These are phyloP conservation scores for Cyclophora albipunctata DNA, from an alignment of 2,888 invertebrate species.

Conservation along the genomic window DNA sequence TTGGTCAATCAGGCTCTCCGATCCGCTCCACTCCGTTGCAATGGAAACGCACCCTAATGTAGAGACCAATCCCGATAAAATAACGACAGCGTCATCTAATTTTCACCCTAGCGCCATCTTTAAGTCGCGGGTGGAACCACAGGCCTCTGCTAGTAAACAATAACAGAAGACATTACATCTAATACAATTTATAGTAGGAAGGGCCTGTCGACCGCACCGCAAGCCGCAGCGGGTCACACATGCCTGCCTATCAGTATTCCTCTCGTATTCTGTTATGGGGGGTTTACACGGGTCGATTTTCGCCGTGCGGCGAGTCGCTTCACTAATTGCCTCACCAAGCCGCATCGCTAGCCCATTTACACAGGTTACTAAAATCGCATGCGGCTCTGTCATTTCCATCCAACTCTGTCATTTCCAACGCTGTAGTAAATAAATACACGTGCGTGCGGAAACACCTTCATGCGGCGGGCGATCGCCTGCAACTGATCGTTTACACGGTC, in stretches of 20 bases:
- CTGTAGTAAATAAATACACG: too few species aligned
- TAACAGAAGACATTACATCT: too few species aligned
- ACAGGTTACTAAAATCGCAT: constrained; percentile 34
- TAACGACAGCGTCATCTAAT: too few species aligned
- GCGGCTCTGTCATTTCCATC: constrained; percentile 32
- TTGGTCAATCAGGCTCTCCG: too few species aligned
- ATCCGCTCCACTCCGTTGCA: too few species aligned
- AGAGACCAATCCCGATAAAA: too few species aligned
- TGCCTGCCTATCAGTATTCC: constrained; percentile 29
- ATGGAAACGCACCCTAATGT: too few species aligned
- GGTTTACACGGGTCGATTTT: constrained; percentile 32
- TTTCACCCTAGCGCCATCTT: too few species aligned
- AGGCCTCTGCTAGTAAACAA: too few species aligned
- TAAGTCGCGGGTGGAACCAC: too few species aligned
- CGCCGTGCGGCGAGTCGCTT: constrained; percentile 30
- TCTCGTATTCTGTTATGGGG: constrained; percentile 18
- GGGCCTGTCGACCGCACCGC: constrained; percentile 32
- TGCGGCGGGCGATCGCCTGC: constrained; percentile 17
- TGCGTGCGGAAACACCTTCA: constrained; percentile 13
- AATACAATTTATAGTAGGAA: too few species aligned
- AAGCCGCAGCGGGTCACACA: constrained; percentile 36
- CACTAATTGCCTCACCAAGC: constrained; percentile 22
- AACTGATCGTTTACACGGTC: constrained; percentile 12
- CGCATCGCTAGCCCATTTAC: constrained; percentile 33
- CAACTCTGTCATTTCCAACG: too few species aligned